Evolutionary conservation across 2,113 vertebrate genomes (phyloP).

Genomic region (Perca schrenkii): DNA sequence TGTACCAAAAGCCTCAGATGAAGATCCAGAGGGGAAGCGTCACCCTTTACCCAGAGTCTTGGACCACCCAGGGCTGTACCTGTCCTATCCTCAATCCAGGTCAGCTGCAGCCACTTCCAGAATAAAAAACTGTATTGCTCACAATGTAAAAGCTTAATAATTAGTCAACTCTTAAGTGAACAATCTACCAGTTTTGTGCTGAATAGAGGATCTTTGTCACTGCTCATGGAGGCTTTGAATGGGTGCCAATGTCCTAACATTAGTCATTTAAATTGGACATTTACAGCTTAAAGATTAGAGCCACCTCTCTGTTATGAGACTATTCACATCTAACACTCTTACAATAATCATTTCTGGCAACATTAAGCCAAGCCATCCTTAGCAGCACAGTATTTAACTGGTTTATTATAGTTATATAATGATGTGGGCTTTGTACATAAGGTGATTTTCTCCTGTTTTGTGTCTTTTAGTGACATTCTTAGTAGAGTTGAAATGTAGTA

Average conservation of each 20-base stretch:
- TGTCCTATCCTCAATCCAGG: slow-evolving; percentile 96
- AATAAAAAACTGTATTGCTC: slow-evolving; percentile 24
- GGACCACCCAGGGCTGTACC: slow-evolving; percentile 94
- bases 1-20: slow-evolving; percentile 88
- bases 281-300: slow-evolving; percentile 59
- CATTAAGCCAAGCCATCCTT: slow-evolving; percentile 15
- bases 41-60: slow-evolving; percentile 93
- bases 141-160: slow-evolving; percentile 30
- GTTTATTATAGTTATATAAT: slow-evolving; percentile 30
- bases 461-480: slow-evolving; percentile 1
- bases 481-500: background rate
- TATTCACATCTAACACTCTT: slow-evolving; percentile 22
- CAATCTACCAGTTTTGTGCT: slow-evolving; percentile 50
- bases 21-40: slow-evolving; percentile 87
- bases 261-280: slow-evolving; percentile 49
- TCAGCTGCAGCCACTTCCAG: slow-evolving; percentile 69
- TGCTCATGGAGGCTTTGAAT: slow-evolving; percentile 34
- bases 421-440: slow-evolving; percentile 4
- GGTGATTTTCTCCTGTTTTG: background rate
- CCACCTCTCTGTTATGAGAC: slow-evolving; percentile 42
- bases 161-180: slow-evolving; percentile 22
- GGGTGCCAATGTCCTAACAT: slow-evolving; percentile 41
- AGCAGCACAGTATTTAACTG: slow-evolving; percentile 10
- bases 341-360: slow-evolving; percentile 36
- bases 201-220: slow-evolving; percentile 48